Evolutionary conservation across 2,113 vertebrate species (phyloP).

Genomic region (Callopanchax toddi): DNA sequence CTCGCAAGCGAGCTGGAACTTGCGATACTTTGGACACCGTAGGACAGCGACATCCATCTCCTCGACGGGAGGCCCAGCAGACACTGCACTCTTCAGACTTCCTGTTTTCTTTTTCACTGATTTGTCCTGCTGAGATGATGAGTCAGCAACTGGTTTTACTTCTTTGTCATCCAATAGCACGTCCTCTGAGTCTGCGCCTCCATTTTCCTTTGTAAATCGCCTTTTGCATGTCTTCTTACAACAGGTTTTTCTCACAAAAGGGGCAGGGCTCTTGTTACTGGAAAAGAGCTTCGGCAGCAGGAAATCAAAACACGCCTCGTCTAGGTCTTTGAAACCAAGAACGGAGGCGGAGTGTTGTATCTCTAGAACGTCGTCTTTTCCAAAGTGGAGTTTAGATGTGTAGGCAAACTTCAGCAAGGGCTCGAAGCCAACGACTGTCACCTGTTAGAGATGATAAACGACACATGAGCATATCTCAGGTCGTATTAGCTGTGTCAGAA

Average conservation of each 20-base stretch:
- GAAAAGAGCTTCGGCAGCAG: constrained; percentile 89
- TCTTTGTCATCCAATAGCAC: constrained; percentile 45
- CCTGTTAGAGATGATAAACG: constrained; percentile 71
- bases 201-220: constrained; percentile 26
- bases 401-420: constrained; percentile 95
- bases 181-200: constrained; percentile 10
- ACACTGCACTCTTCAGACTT: constrained; percentile 49
- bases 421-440: constrained; percentile 90
- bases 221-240: constrained; percentile 79
- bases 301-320: constrained; percentile 94
- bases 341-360: constrained; percentile 85
- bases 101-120: constrained; percentile 69
- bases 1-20: constrained; percentile 89
- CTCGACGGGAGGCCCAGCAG: constrained; percentile 16
- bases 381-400: constrained; percentile 90
- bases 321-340: constrained; percentile 89
- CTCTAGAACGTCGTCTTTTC: constrained; percentile 89
- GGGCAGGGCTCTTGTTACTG: constrained; percentile 64
- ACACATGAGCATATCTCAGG: constrained; percentile 6
- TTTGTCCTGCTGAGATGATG: constrained; percentile 65
- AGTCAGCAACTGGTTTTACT: constrained; percentile 64
- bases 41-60: constrained; percentile 65
- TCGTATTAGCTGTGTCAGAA: too few relatives aligned
- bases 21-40: constrained; percentile 90
- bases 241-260: constrained; percentile 78